A percentile compares a stretch with the other conserved stretches of the same genome.
Evolutionary conservation across 2,797 vertebrate genomes (phyloP).

Genomic region (Benthosema pterotum): DNA sequence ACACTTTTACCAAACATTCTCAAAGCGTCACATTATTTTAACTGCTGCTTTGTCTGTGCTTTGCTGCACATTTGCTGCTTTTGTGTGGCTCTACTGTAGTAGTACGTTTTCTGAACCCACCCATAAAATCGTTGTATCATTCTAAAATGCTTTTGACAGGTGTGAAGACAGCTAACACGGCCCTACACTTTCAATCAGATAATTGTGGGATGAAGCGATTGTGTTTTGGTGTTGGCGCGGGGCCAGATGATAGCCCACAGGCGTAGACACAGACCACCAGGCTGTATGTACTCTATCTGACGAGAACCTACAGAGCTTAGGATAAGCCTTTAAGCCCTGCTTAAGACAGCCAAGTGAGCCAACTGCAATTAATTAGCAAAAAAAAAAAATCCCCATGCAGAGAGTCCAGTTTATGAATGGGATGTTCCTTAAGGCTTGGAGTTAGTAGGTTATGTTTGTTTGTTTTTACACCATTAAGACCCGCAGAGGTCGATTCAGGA

Average conservation of each 20-base stretch:
- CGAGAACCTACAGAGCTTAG: conserved; percentile 16
- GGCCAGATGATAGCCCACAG: not conserved
- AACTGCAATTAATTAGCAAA: conserved; percentile 53
- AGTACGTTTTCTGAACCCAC: too few relatives aligned
- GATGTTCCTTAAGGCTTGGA: not conserved
- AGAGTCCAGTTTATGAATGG: conserved; percentile 27
- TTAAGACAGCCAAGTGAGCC: conserved; percentile 39
- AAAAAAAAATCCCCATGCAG: conserved; percentile 16
- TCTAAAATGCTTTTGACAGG: not conserved
- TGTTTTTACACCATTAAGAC: too few relatives aligned
- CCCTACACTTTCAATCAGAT: not conserved
- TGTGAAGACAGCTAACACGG: not conserved
- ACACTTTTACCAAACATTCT: too few relatives aligned
- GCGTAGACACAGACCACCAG: conserved; percentile 5
- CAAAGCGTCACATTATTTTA: too few relatives aligned
- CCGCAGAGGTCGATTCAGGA: too few relatives aligned
- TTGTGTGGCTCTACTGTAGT: too few relatives aligned
- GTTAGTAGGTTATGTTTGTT: too few relatives aligned
- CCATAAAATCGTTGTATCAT: too few relatives aligned
- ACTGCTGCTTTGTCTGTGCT: too few relatives aligned
- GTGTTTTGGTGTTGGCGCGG: not conserved
- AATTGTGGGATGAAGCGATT: not conserved
- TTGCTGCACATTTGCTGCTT: too few relatives aligned
- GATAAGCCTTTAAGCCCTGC: conserved; percentile 63
- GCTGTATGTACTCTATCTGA: conserved; percentile 24